Percentiles rank a stretch among this genome's conserved stretches.
Evolutionary conservation across 2,113 vertebrate genomes (phyloP).

Genomic region (Passer domesticus): DNA sequence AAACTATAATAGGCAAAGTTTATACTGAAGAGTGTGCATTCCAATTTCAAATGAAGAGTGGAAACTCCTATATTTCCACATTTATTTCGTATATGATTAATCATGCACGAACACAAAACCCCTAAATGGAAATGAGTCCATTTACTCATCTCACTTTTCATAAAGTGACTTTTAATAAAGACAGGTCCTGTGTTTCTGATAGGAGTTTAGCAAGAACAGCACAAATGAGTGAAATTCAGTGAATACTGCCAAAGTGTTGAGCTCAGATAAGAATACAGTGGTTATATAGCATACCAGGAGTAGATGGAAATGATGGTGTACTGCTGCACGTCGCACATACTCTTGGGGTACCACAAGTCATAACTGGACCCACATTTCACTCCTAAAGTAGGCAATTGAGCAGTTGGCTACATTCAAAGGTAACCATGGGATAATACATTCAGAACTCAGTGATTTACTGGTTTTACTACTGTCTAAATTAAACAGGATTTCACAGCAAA

Average conservation of each 20-base stretch:
- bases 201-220: not conserved
- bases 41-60: not conserved
- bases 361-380: not conserved
- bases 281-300: not conserved
- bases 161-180: not conserved
- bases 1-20: not conserved
- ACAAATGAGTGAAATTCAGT: not conserved
- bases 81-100: not conserved
- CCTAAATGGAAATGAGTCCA: not conserved
- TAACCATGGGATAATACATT: not conserved
- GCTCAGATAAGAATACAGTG: not conserved
- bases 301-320: not conserved
- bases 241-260: not conserved
- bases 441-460: not conserved
- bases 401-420: not conserved
- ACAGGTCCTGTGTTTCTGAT: not conserved
- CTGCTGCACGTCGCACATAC: not conserved
- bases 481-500: not conserved
- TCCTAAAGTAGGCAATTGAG: rapidly evolving
- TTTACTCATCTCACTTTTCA: not conserved
- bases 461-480: not conserved
- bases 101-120: not conserved
- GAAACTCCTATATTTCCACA: not conserved
- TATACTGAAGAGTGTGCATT: not conserved
- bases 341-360: not conserved